phyloP scores from a whole-genome alignment of 2,797 vertebrate genomes.

The Lycodopsis pacificus region DNA sequence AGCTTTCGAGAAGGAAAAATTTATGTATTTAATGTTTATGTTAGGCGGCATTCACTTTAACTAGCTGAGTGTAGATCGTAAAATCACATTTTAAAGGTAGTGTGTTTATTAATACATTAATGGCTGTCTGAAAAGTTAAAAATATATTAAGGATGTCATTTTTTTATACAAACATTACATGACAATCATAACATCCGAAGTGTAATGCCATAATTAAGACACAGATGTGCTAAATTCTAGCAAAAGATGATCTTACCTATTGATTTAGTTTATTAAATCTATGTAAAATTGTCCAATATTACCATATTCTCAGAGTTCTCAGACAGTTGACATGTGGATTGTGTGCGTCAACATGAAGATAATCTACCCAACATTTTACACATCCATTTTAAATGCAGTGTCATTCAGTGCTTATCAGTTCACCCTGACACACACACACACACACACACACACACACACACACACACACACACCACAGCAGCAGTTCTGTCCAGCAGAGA shows the following conservation, averaged over 20 bases:
- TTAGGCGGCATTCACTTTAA: too few relatives aligned
- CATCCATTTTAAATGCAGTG: neutral
- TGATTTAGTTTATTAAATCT: neutral
- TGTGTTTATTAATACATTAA: too few relatives aligned
- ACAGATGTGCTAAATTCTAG: neutral
- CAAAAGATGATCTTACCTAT: neutral
- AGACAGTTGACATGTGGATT: neutral
- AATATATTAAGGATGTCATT: too few relatives aligned
- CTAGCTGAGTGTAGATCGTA: too few relatives aligned
- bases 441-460: slow-evolving; percentile 21
- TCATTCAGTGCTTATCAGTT: slow-evolving; percentile 5
- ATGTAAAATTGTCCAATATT: neutral
- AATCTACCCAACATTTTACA: neutral
- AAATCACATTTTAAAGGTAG: too few relatives aligned
- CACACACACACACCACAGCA: slow-evolving; percentile 20
- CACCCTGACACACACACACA: slow-evolving; percentile 24
- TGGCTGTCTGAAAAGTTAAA: too few relatives aligned
- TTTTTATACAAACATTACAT: too few relatives aligned
- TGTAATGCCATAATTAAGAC: too few relatives aligned
- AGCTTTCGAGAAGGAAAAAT: neutral
- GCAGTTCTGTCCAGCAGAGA: slow-evolving; percentile 58
- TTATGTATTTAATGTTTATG: neutral
- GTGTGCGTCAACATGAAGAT: neutral
- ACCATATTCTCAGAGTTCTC: neutral
- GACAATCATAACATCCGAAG: too few relatives aligned